Base-by-base conservation (phyloP, 2,888 invertebrate species). In the Caenorhabditis sp. region DNA sequence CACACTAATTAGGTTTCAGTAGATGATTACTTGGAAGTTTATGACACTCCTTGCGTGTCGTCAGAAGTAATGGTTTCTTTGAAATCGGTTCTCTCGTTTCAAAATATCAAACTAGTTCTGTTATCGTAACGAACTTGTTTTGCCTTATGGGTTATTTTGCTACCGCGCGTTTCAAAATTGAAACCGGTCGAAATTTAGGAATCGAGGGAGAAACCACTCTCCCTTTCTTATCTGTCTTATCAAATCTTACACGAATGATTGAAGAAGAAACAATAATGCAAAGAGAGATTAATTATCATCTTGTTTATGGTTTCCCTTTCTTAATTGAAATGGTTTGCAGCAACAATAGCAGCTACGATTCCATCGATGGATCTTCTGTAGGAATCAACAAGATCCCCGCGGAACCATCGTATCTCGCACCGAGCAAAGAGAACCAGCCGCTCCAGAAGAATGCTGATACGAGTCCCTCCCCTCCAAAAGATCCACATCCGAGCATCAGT, bases 381-480 rank as follows among this genome's bases (percentile, higher is more conserved):
- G 69, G 58, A 51, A 22, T 28, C 26, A 35, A 8, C 49, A 83
- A 68, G 61, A 85, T 79, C 12, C 82, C 80, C 0, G 51, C 70
- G 0, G 80, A 80, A 35, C 77, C 75, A 12, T 59, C 83, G 0
- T 75, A 74, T 28, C 19, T 63, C 19, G 75, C 80, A 28, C 80
- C 74, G 38, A 47, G 58, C 41, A 70, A 81, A 41, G 64, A 76
- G n/a, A 82, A 79, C 8, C 72, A 74, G 47, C 47, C n/a, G 5
- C 47, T 19, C 8, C 51, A 49, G n/a, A 66, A 66, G 22, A 2
- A 58, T 10, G 61, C 44, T 14, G 79, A 82, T 8, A n/a, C 61
- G 68, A 84, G 81, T 58, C 86, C 84, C 2, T 83, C 81, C 6
- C 84, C 86, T 28, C 86, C 87, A 44, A 86, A 86, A 51, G 87